Conservation (phyloP, 2,113 vertebrate species). For the Tichodroma muraria region DNA sequence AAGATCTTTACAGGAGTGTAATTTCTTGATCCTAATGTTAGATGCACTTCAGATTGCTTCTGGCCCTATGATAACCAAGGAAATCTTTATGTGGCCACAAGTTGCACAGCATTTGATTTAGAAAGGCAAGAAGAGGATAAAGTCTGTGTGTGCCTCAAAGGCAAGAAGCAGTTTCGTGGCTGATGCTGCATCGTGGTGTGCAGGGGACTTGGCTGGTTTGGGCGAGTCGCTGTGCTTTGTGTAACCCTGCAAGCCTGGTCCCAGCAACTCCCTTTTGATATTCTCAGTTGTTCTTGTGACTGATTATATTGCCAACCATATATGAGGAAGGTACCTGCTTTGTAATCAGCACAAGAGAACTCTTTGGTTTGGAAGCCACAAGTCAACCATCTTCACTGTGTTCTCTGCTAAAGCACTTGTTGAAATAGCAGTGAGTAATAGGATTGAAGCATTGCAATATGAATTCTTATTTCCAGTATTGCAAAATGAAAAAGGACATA, state of each 20-base stretch:
- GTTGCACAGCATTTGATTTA: not conserved
- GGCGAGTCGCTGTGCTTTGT: not conserved
- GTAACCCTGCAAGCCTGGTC: not conserved
- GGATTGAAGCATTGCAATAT: not conserved
- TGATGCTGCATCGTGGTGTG: not conserved
- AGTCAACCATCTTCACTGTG: not conserved
- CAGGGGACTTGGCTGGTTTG: not conserved
- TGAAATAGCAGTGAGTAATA: not conserved
- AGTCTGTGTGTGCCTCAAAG: not conserved
- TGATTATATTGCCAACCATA: not conserved
- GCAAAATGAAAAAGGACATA: not conserved
- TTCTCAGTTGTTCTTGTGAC: not conserved
- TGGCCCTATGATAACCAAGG: accelerated
- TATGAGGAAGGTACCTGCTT: not conserved
- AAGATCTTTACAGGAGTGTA: not conserved
- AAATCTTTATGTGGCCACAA: not conserved
- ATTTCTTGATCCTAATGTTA: not conserved
- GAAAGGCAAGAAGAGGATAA: not conserved
- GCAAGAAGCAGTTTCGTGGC: not conserved
- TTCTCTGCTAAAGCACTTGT: not conserved
- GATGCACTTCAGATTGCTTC: not conserved
- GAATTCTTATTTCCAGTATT: not conserved
- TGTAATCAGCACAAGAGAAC: not conserved
- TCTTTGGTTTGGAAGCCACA: not conserved
- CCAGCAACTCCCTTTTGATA: not conserved